A percentile compares a stretch with the other conserved stretches of the same genome.
Conservation (phyloP, 1,140 invertebrate species). For the Octopus bimaculoides region DNA sequence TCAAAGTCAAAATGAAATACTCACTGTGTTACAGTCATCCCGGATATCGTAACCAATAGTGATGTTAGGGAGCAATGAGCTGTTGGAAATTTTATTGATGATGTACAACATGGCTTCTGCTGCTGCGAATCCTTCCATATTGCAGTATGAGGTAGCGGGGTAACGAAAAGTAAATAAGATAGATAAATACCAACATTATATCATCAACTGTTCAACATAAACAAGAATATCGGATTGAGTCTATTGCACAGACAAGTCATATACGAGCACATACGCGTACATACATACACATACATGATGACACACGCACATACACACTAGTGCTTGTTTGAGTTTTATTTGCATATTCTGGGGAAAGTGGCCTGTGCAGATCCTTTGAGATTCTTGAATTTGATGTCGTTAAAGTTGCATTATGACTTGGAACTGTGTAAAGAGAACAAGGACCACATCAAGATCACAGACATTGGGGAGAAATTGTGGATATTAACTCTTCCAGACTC, state of each 20-base stretch:
- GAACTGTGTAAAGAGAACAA: no score
- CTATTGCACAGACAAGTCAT: not conserved
- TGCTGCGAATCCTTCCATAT: not conserved
- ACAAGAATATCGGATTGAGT: not conserved
- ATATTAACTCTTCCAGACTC: no score
- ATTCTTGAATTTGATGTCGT: no score
- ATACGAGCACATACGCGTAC: not conserved
- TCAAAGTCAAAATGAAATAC: not conserved
- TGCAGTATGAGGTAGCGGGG: no score
- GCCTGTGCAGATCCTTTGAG: no score
- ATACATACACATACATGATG: not conserved
- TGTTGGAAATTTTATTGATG: not conserved
- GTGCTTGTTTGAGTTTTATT: no score
- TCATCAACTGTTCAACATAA: not conserved
- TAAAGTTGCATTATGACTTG: no score
- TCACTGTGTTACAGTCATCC: not conserved
- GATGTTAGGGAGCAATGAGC: not conserved
- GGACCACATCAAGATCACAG: no score
- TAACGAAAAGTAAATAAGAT: not conserved
- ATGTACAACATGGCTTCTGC: not conserved
- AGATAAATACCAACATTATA: not conserved
- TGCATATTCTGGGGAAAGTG: no score
- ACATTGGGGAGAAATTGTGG: no score
- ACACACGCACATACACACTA: not conserved
- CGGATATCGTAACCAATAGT: slow-evolving; percentile 9